Conservation (phyloP, 2,113 vertebrate species). For the Protobothrops flavoviridis region DNA sequence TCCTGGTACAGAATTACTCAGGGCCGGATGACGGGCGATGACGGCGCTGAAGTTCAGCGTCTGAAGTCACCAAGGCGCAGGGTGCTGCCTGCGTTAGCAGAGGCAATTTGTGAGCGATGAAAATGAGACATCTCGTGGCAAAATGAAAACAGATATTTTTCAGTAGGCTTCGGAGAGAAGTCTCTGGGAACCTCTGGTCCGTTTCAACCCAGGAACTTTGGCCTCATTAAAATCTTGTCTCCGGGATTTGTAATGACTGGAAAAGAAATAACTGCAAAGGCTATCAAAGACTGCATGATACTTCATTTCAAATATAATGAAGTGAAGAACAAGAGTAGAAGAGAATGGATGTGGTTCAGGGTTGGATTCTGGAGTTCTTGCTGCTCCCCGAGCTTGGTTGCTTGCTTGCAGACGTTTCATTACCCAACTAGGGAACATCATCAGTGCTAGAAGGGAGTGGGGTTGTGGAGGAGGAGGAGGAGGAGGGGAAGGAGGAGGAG, state of each 20-base stretch:
- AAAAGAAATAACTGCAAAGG: not conserved
- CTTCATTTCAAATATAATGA: not conserved
- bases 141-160: conserved; percentile 48
- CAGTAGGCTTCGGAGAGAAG: conserved; percentile 45
- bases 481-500: no score
- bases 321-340: not conserved
- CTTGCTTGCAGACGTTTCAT: not conserved
- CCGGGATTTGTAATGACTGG: conserved; percentile 34
- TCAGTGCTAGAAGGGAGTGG: not conserved
- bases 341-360: not conserved
- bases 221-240: conserved; percentile 59
- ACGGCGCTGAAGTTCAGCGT: conserved; percentile 61
- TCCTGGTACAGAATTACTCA: conserved; percentile 62
- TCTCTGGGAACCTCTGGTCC: conserved; percentile 19
- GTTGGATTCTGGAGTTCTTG: not conserved
- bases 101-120: conserved; percentile 47
- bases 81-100: conserved; percentile 34
- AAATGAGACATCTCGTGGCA: conserved; percentile 29
- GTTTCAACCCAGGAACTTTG: conserved; percentile 37
- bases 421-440: not conserved
- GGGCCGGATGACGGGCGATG: conserved; percentile 52
- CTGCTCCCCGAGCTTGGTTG: not conserved
- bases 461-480: no score
- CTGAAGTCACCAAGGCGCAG: conserved; percentile 50
- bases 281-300: not conserved